A percentile compares a stretch with the other conserved stretches of the same genome.
These are phyloP conservation scores for Festucalex cinctus DNA, from an alignment of 2,113 vertebrate species.

Conservation along the genomic window DNA sequence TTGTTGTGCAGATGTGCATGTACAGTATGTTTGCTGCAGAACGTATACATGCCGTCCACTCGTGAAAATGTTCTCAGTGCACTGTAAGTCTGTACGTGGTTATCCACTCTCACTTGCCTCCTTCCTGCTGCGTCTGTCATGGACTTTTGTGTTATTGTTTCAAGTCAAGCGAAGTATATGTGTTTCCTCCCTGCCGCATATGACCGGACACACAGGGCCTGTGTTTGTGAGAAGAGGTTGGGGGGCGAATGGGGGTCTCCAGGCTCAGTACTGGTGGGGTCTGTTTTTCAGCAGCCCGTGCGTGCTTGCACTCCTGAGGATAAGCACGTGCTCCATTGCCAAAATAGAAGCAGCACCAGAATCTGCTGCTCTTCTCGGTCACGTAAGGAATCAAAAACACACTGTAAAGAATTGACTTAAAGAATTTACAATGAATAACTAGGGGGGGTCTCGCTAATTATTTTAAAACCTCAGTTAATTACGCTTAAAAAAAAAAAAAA, in stretches of 20 bases:
- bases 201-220: conserved; percentile 40
- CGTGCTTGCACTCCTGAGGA: conserved; percentile 49
- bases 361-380: conserved; percentile 6
- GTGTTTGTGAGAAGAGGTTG: conserved; percentile 29
- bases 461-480: no score
- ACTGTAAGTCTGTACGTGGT: conserved; percentile 8
- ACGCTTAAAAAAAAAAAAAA: no score
- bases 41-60: not conserved
- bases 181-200: conserved; percentile 48
- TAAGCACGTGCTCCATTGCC: conserved; percentile 52
- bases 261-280: conserved; percentile 24
- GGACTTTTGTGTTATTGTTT: conserved; percentile 55
- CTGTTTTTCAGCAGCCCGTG: conserved; percentile 45
- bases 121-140: conserved; percentile 44
- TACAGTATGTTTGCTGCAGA: conserved; percentile 11
- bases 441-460: no score
- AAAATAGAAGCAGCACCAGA: conserved; percentile 25
- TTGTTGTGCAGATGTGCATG: conserved; percentile 18
- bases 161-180: conserved; percentile 43
- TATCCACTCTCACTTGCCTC: conserved; percentile 25
- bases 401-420: no score
- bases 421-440: no score
- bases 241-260: conserved; percentile 11
- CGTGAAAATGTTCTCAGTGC: conserved; percentile 2
- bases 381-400: conserved; percentile 21